Percentiles rank a stretch among this genome's conserved stretches.
Evolutionary conservation across 2,888 invertebrate species (phyloP).

Genomic region (Lochmaea capreae): DNA sequence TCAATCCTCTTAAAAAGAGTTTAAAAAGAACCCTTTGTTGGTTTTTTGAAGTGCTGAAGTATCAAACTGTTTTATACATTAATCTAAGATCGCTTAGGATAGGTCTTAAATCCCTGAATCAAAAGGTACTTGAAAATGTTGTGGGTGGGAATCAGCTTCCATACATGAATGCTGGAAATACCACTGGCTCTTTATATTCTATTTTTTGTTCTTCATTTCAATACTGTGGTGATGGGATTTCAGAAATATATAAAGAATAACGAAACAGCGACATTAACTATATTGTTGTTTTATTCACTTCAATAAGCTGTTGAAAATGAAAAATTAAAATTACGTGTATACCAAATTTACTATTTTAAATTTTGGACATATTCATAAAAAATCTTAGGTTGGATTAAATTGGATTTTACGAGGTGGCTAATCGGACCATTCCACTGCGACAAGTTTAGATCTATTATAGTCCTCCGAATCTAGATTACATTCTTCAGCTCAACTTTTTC

Average conservation of each 20-base stretch:
- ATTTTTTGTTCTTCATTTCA: background rate
- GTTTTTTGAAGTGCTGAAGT: slow-evolving; percentile 42
- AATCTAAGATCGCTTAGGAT: slow-evolving; percentile 42
- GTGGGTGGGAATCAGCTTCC: background rate
- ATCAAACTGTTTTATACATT: slow-evolving; percentile 45
- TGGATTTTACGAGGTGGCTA: too few relatives aligned
- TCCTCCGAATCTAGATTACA: too few relatives aligned
- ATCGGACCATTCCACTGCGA: too few relatives aligned
- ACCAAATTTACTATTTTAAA: too few relatives aligned
- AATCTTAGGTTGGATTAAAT: too few relatives aligned
- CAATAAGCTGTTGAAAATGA: too few relatives aligned
- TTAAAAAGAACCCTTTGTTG: slow-evolving; percentile 38
- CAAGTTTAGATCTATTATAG: too few relatives aligned
- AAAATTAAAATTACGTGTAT: too few relatives aligned
- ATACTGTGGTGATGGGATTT: background rate
- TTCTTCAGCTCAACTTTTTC: too few relatives aligned
- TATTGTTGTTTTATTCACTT: background rate
- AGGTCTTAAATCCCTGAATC: slow-evolving; percentile 36
- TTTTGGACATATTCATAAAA: too few relatives aligned
- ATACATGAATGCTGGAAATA: background rate
- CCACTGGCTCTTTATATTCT: background rate
- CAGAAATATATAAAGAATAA: background rate
- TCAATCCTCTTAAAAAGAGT: slow-evolving; percentile 25
- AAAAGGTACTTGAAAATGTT: slow-evolving; percentile 22
- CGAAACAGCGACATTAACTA: background rate